Evolutionary conservation across 2,113 vertebrate species (phyloP), one percentile per base, ranked within the genome.

Genomic region (Porphyrio hochstetteri): DNA sequence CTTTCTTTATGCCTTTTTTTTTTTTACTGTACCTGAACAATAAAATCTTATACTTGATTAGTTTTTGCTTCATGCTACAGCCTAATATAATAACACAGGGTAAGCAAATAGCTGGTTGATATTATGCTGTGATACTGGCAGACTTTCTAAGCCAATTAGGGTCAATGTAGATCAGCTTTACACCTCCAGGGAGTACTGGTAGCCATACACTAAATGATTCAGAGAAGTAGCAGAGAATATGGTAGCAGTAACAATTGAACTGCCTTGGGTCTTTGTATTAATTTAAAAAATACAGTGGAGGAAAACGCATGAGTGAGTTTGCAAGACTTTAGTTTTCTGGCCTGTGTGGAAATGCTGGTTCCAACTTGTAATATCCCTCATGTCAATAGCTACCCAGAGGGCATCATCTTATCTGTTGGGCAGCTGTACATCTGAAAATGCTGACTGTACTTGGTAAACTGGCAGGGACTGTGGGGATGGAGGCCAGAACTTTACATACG

Each of bases 41-140:
- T 60, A 77, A 86, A 77, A 69, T 82, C 42, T 83, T 86, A 48
- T 16, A 74, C 21, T 86, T 84, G 38, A 75, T 90, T 83, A 77
- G 35, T 46, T 81, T 95, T 83, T 68, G 5, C 4, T 83, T 42
- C 50, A 5, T 60, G 21, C 24, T 88, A 25, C 48, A 68, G 52
- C 81, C 31, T 67, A 86, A 82, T 67, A 70, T 52, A 67, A 67
- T 61, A 90, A 74, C 33, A 86, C 4, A 42, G 19, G 11, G 25
- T 75, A 93, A 94, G 82, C 35, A 93, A 88, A 91, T 44, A 94
- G 56, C 24, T 60, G 63, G 91, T 61, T 93, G 68, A 60, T 92
- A 75, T 3, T 93, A 31, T 48, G 14, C 21, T 72, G n/a, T 84
- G 81, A 86, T 88, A 60, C 76, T 92, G 76, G 48, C 35, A 93